Base-by-base conservation (phyloP, 1,140 invertebrate genomes). In the Onthophagus taurus region DNA sequence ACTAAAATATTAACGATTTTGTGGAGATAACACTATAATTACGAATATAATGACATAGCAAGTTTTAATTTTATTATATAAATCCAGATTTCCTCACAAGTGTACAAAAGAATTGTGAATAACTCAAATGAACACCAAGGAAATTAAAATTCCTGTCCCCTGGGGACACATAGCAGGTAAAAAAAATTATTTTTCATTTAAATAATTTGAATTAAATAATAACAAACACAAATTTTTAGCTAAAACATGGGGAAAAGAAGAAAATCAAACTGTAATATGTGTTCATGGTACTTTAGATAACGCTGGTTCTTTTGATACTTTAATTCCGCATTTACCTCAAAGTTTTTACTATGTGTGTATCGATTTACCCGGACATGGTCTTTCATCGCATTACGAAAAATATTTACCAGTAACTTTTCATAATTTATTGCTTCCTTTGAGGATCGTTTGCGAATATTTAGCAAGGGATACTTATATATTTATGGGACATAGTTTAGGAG, bases 301-400 rank as follows among this genome's bases (percentile, higher is more conserved):
- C 47, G 71, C 74, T 14, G 73, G 71, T 5, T 65, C 72, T 11
- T 84, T 80, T 59, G 69, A 79, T 42, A 67, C 66, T 11, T 63
- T 85, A 1, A 65, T 80, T 23, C 63, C 70, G 14, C 44, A 72
- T 11, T 60, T 84, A 35, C 72, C 75, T 3, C 51, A 58, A 33
- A 52, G 61, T 2, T 72, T 69, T 51, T 77, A 75, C 46, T 75
- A 75, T 45, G 71, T 81, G 2, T 70, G 70, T 53, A 64, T 81
- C 23, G 80, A 83, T 58, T 61, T 81, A 46, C 78, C 78, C 6
- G 75, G 77, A 2, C 78, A 83, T 63, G 82, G 82, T 2, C 59
- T 61, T 2, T 83, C 80, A 3, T 75, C 76, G 38, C 69, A 68
- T 21, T 72, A 73, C 42, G 3, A 72, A 74, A 41, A 30, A 50